Base-by-base conservation (phyloP, 37 sponge, comb jelly and placozoan genomes). In the Tethya wilhelma region DNA sequence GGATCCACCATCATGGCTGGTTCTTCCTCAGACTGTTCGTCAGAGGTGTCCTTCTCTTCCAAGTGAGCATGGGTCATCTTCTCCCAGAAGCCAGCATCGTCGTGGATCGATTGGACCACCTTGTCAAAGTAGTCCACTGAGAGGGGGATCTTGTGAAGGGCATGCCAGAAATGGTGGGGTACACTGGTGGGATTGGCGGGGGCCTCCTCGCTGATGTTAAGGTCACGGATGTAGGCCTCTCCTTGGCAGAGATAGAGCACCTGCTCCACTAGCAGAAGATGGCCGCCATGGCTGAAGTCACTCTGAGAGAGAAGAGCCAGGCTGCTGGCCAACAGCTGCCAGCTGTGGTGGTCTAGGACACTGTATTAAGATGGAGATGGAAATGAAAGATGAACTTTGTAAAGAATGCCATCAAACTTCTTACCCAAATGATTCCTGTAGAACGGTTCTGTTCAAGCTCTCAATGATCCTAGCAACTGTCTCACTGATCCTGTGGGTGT, bases 81-180 rank as follows among this genome's bases (percentile, higher is more conserved):
- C 34, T 73, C 80, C 87, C 87, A 87, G 58, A 79, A 87, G 12
- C 64, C 41, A 8, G 67, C 14, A 32, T 49, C 14, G 38, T 14
- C 34, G 60, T 69, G 71, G 0, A 44, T 45, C 1, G 59, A 41
- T 1, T 39, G 33, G 28, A 71, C 4, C 3, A 75, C 75, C 28
- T 25, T 28, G 8, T 30, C 17, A 43, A 66, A 67, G 44, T 84
- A 84, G 44, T 32, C 68, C n/a, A 20, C 37, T 37, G 53, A 25
- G 32, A 84, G 69, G 12, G 84, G 84, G 23, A 68, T 12, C 37
- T 29, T 57, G 36, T 75, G 75, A 1, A 84, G 67, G 3, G 12
- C 14, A 8, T 31, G 6, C 84, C 84, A 84, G 4, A 75, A 57
- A 34, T 84, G 77, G 12, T 56, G 46, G 9, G 76, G 41, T 65